Percentiles rank a stretch among this genome's conserved stretches.
phyloP scores from a whole-genome alignment of 2,888 invertebrate genomes.

The Tortricodes alternella region DNA sequence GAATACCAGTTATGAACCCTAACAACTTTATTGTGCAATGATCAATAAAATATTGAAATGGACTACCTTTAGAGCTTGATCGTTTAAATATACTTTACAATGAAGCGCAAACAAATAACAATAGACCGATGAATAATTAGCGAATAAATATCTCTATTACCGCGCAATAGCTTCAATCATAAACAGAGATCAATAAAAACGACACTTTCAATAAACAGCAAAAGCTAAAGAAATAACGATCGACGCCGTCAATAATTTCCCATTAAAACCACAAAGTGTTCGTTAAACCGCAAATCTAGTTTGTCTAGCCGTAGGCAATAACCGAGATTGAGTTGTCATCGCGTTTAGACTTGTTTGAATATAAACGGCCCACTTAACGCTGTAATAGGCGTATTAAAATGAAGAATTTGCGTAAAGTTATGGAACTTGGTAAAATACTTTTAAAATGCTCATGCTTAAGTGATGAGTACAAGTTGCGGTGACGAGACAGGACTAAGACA shows the following conservation, averaged over 20 bases:
- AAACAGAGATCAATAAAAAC: not conserved
- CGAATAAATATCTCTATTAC: not conserved
- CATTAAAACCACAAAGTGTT: not conserved
- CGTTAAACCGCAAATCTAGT: slow-evolving; percentile 1
- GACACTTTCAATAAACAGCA: not conserved
- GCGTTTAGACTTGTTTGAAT: slow-evolving; percentile 58
- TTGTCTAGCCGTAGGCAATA: slow-evolving; percentile 39
- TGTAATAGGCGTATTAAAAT: not conserved
- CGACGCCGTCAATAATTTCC: not conserved
- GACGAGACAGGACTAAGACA: too few species aligned
- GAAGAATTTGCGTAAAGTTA: not conserved
- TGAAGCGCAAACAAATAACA: not conserved
- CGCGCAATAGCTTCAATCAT: not conserved
- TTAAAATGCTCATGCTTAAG: not conserved
- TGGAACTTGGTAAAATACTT: not conserved
- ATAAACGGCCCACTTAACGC: slow-evolving; percentile 68
- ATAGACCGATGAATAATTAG: not conserved
- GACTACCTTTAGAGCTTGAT: too few species aligned
- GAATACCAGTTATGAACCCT: too few species aligned
- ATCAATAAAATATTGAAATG: too few species aligned
- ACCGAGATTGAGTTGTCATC: slow-evolving; percentile 74
- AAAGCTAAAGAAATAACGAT: not conserved
- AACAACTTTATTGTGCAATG: too few species aligned
- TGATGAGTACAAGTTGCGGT: not conserved
- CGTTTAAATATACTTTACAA: not conserved